Base-by-base conservation (phyloP, 2,888 invertebrate genomes). In the Sinotaia quadrata region DNA sequence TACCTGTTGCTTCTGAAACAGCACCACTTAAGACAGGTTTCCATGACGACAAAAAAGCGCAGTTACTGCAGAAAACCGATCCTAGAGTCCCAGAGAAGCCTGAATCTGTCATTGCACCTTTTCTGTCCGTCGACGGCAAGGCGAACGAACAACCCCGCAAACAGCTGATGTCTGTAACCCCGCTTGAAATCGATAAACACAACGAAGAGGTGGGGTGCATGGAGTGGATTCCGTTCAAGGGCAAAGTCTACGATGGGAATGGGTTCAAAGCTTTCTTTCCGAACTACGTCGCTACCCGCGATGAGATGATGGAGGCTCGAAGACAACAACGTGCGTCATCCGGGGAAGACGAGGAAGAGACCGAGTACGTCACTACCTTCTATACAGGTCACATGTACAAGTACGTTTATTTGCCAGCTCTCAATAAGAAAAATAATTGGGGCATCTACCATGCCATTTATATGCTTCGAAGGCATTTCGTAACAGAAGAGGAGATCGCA, bases 221-320 rank as follows among this genome's bases (percentile, higher is more conserved):
- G 29, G 70, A 75, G 49, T 76, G 75, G 75, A 71, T 76, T 34
- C 69, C 73, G 34, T 73, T 76, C 68, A 75, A 74, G n/a, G 65
- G 65, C 49, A 75, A 72, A 52, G 68, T 78, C 2, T 78, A 78
- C 61, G 58, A 72, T 29, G 66, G 41, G 18, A 56, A 27, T 12
- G 21, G 27, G 18, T 5, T 72, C 36, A 65, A 34, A 34, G n/a
- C 52, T 12, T 27, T 34, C 12, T 65, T 72, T 27, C 33, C 54
- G n/a, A 29, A 15, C 7, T 37, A 63, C 51, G 15, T 37, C 31
- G 52, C 21, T 2, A 21, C 18, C 1, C 52, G 37, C 5, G 4
- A 27, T n/a, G 61, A 7, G 7, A 49, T 61, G 61, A 4, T 49
- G 24, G 61, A 47, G 29, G 47, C 31, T 18, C 47, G 49, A 37